Percentiles rank a stretch among this genome's conserved stretches.
Conservation (phyloP, 2,888 invertebrate genomes). For the Ptychoptera contaminata region DNA sequence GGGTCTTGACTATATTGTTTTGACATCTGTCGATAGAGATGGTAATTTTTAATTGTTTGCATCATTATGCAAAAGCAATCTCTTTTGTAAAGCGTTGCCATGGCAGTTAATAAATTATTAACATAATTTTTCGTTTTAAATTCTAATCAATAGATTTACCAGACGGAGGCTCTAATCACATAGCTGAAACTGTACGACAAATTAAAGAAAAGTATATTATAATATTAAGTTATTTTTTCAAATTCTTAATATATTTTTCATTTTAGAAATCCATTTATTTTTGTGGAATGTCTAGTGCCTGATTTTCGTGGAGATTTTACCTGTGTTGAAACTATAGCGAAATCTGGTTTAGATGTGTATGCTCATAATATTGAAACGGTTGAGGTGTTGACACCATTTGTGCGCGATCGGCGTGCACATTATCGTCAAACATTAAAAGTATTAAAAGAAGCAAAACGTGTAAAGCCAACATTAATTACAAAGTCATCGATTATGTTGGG, state of each 20-base stretch:
- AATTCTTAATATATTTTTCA: not conserved
- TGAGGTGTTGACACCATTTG: slow-evolving; percentile 74
- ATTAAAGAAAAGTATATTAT: slow-evolving; percentile 57
- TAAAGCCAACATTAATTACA: slow-evolving; percentile 71
- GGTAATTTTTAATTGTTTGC: slow-evolving; percentile 38
- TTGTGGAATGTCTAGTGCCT: slow-evolving; percentile 93
- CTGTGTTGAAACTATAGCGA: slow-evolving; percentile 57
- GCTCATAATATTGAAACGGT: slow-evolving; percentile 99
- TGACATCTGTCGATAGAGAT: slow-evolving; percentile 96
- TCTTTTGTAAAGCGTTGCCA: not conserved
- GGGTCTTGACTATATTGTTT: slow-evolving; percentile 93
- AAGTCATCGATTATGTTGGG: slow-evolving; percentile 99
- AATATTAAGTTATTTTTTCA: slow-evolving; percentile 3
- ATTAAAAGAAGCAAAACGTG: slow-evolving; percentile 62
- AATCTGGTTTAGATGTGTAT: slow-evolving; percentile 83
- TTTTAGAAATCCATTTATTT: slow-evolving; percentile 57
- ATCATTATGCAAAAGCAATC: too few relatives aligned
- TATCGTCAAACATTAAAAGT: slow-evolving; percentile 81
- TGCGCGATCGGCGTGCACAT: slow-evolving; percentile 84
- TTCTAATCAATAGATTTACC: slow-evolving; percentile 49
- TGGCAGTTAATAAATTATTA: not conserved
- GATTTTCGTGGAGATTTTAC: slow-evolving; percentile 78
- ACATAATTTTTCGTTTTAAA: slow-evolving; percentile 11
- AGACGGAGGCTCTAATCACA: slow-evolving; percentile 88
- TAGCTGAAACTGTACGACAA: slow-evolving; percentile 79